A percentile compares a stretch with the other conserved stretches of the same genome.
These are phyloP conservation scores for Carollia perspicillata DNA, from an alignment of 2,113 vertebrate species.

Conservation along the genomic window DNA sequence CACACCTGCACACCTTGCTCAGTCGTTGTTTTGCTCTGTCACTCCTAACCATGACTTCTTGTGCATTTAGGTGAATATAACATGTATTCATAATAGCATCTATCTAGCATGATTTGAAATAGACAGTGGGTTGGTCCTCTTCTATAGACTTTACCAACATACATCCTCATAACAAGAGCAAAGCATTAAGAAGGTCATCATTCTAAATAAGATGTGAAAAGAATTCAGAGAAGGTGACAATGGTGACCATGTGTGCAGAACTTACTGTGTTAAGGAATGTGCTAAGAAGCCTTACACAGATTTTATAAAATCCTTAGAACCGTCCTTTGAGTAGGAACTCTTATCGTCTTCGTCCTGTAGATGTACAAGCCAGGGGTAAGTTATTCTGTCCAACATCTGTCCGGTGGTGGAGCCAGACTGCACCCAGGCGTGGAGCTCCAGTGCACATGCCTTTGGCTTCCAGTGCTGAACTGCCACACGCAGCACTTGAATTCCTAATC, in stretches of 20 bases:
- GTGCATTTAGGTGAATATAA: not conserved
- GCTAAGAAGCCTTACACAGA: not conserved
- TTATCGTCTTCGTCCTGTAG: not conserved
- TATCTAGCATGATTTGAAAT: not conserved
- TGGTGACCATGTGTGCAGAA: not conserved
- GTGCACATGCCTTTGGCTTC: not conserved
- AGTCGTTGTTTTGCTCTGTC: not conserved
- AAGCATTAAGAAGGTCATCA: not conserved
- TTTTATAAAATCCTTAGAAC: not conserved
- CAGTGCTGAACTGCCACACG: not conserved
- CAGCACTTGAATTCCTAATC: not conserved
- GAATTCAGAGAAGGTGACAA: not conserved
- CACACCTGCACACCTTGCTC: not conserved
- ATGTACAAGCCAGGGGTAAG: not conserved
- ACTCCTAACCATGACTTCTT: not conserved
- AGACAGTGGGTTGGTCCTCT: not conserved
- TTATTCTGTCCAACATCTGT: not conserved
- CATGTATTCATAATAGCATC: not conserved
- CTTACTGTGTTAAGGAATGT: not conserved
- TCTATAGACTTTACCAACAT: not conserved
- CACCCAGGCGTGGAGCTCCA: not conserved
- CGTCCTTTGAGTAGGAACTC: not conserved
- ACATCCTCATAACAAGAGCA: not conserved
- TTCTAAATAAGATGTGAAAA: not conserved
- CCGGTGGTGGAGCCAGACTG: not conserved